These are phyloP conservation scores for Drosophila ezoana DNA, from an alignment of 2,888 invertebrate species.

Conservation along the genomic window DNA sequence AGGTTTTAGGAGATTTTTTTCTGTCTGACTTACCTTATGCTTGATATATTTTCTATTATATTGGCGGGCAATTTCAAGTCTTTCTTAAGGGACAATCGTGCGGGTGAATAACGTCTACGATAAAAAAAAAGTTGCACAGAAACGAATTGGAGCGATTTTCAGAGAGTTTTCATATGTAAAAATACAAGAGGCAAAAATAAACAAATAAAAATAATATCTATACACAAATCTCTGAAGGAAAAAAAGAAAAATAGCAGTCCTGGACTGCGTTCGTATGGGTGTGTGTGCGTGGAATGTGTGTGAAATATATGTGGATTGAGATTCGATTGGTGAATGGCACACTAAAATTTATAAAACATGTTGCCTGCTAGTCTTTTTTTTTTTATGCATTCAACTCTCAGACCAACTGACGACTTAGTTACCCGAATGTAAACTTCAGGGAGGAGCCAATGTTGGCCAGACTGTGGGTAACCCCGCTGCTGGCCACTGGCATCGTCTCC, in stretches of 20 bases:
- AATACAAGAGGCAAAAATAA: conserved; percentile 50
- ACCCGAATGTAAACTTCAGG: conserved; percentile 94
- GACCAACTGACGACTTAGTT: conserved; percentile 76
- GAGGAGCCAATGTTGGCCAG: conserved; percentile 92
- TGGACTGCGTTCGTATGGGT: conserved; percentile 7
- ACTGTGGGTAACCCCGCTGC: conserved; percentile 88
- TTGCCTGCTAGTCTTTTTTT: conserved; percentile 2
- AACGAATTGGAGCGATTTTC: conserved; percentile 67
- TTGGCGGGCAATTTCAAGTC: conserved; percentile 92
- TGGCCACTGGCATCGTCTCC: conserved; percentile 90
- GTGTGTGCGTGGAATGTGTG: conserved; percentile 25
- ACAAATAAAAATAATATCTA: neutral
- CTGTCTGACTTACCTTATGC: conserved; percentile 89
- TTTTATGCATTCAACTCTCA: too few species aligned
- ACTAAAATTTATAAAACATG: conserved; percentile 20
- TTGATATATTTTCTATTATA: conserved; percentile 90
- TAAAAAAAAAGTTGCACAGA: conserved; percentile 63
- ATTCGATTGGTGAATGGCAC: conserved; percentile 29
- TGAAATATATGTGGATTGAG: conserved; percentile 25
- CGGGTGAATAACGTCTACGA: conserved; percentile 93
- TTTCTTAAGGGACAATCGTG: conserved; percentile 92
- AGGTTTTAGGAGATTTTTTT: conserved; percentile 17
- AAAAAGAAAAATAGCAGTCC: conserved; percentile 17
- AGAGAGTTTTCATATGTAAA: conserved; percentile 51
- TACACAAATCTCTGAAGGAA: conserved; percentile 1